phyloP scores from a whole-genome alignment of 2,888 invertebrate genomes.

The Philaethria dido region DNA sequence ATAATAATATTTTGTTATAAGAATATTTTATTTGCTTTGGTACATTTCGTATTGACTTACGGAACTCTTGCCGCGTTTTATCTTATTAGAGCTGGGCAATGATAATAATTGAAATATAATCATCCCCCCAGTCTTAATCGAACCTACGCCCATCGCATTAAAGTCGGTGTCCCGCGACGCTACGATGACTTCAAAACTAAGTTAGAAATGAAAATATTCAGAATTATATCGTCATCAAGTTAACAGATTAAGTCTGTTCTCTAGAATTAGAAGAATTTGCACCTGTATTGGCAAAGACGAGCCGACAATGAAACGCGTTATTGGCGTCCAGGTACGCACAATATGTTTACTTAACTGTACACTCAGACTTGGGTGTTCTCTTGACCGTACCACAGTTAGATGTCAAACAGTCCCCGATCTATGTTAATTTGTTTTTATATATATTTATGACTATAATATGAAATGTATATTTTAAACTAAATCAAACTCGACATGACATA shows the following conservation, averaged over 20 bases:
- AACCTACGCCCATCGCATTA: no score
- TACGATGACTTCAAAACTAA: not conserved
- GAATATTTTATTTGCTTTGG: no score
- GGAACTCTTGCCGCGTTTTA: no score
- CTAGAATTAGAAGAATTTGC: slow-evolving; percentile 59
- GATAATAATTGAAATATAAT: no score
- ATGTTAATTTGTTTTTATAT: slow-evolving; percentile 78
- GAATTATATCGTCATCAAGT: slow-evolving; percentile 39
- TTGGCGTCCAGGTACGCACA: slow-evolving; percentile 70
- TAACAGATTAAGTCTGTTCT: slow-evolving; percentile 42
- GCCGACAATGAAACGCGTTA: slow-evolving; percentile 78
- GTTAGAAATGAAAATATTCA: slow-evolving; percentile 42
- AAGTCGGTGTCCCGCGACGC: no score
- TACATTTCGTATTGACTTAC: no score
- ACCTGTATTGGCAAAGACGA: slow-evolving; percentile 64
- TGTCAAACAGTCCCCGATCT: slow-evolving; percentile 71
- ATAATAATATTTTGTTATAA: no score
- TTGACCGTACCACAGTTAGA: slow-evolving; percentile 76
- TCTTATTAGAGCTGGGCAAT: no score
- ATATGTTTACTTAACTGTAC: slow-evolving; percentile 78
- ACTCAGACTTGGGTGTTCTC: slow-evolving; percentile 65
- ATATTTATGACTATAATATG: slow-evolving; percentile 53
- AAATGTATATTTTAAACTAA: not conserved
- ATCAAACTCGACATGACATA: not conserved
- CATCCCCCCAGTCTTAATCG: no score